Evolutionary conservation across 1,140 invertebrate genomes (phyloP), one percentile per base, ranked within the genome.

Genomic region (Drosophila sulfurigaster): DNA sequence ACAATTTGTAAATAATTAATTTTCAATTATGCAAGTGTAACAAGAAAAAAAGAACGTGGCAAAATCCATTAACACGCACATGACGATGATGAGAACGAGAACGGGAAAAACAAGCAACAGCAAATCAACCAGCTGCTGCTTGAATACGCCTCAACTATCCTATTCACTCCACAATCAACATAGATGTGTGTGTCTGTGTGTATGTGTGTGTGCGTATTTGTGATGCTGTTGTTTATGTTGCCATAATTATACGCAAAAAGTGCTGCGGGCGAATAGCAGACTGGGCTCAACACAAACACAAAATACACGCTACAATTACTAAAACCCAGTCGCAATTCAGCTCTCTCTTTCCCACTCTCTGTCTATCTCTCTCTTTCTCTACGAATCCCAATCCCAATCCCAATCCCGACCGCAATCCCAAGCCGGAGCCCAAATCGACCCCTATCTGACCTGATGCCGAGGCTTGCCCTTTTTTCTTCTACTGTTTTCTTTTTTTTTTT

Each of bases 1-100:
- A 88, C 78, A 88, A 78, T 88, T 89, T 88, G 74, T 88, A 72
- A 88, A 88, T 88, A 88, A 88, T 88, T 88, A 88, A 88, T 88
- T 89, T 89, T 88, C 85, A 87, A 87, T 87, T 87, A 87, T 87
- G 80, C 83, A 82, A 80, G 69, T 75, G 77, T 41, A 70, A 41
- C 28, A 65, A 49, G 25, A 43, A 41, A 41, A 16, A 43, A 43
- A 52, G 8, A 6, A 38, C 25, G 45, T 15, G 67, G 65, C 62
- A 65, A 81, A 88, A 88, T 83, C 80, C 73, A 88, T 88, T 88
- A 88, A 83, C 82, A 76, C 59, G 64, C 59, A 70, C 56, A 69
- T 13, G 60, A 51, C 56, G 30, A 56, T 45, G 41, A 38, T 35
- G 28, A 10, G 49, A 10, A 56, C 5, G 38, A 25, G 20, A 11